Percentiles rank a stretch among this genome's conserved stretches.
Conservation (phyloP, 2,797 vertebrate genomes). For the Sebastes cheni region DNA sequence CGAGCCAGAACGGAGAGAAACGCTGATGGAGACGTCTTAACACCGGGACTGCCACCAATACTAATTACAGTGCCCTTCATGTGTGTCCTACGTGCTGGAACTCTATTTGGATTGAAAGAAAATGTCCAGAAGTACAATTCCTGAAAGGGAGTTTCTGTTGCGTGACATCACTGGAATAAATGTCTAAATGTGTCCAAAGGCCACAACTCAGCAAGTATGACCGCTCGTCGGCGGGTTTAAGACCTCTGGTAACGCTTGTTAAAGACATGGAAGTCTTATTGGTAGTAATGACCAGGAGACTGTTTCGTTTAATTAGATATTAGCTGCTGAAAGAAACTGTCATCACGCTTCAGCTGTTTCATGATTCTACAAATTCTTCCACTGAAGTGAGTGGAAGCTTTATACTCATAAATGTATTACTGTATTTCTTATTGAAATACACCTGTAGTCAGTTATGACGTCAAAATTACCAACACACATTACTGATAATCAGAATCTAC, state of each 20-base stretch:
- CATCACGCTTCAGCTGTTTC: background rate
- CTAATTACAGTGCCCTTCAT: conserved; percentile 42
- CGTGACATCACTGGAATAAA: conserved; percentile 45
- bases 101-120: conserved; percentile 15
- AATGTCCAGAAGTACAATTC: conserved; percentile 5
- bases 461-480: background rate
- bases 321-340: background rate
- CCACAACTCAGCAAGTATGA: conserved; percentile 1
- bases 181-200: conserved; percentile 11
- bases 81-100: conserved; percentile 29
- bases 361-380: background rate
- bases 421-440: background rate
- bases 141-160: conserved; percentile 17
- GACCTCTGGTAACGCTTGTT: background rate
- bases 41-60: conserved; percentile 8
- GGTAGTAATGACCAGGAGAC: background rate
- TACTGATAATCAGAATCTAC: background rate
- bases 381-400: background rate
- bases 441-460: background rate
- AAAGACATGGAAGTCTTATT: background rate
- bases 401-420: background rate
- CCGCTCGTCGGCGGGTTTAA: background rate
- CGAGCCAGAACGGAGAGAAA: conserved; percentile 47
- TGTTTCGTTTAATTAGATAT: background rate
- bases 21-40: conserved; percentile 43